Evolutionary conservation across 2,888 invertebrate species (phyloP).

Genomic region (Lasioglossum villosulum): DNA sequence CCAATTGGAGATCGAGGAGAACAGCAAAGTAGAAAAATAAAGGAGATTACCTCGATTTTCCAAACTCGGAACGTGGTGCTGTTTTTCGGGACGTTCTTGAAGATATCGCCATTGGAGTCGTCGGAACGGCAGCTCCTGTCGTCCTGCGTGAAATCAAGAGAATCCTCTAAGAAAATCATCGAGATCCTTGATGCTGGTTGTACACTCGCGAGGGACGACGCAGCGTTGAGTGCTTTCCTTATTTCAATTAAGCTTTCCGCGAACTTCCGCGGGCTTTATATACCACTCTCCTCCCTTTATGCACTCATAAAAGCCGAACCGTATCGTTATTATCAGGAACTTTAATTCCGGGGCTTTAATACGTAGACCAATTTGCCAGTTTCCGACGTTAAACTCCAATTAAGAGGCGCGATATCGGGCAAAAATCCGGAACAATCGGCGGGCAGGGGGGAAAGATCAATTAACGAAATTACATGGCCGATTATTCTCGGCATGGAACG

Average conservation of each 20-base stretch:
- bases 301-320: not conserved
- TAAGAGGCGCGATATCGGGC: not conserved
- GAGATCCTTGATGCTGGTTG: not conserved
- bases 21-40: not conserved
- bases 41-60: constrained; percentile 91
- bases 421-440: constrained; percentile 23
- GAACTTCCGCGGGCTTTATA: not conserved
- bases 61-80: constrained; percentile 93
- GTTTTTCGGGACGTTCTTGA: constrained; percentile 92
- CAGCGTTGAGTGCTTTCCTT: not conserved
- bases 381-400: not conserved
- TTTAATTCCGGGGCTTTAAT: constrained; percentile 1
- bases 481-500: not conserved
- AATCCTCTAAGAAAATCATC: constrained; percentile 24
- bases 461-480: constrained; percentile 15
- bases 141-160: constrained; percentile 73
- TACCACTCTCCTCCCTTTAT: not conserved
- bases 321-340: constrained; percentile 7
- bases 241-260: not conserved
- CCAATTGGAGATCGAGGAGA: not conserved
- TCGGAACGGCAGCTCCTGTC: constrained; percentile 81
- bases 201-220: not conserved
- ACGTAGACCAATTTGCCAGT: constrained; percentile 15
- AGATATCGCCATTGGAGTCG: constrained; percentile 86
- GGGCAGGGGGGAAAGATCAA: not conserved